Conservation (phyloP, 35 echinoderm and acorn worm genomes). For the Ophioderma brevispina region DNA sequence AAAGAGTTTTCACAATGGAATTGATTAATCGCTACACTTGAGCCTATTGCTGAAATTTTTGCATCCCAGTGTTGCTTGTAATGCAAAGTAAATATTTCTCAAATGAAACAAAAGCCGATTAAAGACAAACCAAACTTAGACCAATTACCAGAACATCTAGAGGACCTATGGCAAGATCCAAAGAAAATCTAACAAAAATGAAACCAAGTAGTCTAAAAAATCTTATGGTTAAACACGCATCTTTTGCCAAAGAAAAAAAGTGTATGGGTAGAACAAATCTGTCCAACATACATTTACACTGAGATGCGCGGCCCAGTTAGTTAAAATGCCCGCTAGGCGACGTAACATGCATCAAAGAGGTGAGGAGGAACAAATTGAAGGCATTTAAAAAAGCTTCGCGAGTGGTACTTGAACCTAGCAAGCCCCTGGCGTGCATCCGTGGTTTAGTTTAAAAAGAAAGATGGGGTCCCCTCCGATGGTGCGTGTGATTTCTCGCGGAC, state of each 20-base stretch:
- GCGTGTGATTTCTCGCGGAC: constrained; percentile 46
- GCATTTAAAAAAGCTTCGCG: constrained; percentile 23
- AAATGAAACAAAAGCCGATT: background rate
- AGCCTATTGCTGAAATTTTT: background rate
- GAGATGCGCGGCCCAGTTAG: background rate
- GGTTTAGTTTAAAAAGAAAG: constrained; percentile 55
- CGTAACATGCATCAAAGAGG: constrained; percentile 53
- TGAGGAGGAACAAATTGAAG: constrained; percentile 51
- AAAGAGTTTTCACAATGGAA: background rate
- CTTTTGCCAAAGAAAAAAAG: background rate
- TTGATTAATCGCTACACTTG: background rate
- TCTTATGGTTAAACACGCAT: background rate
- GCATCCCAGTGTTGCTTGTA: background rate
- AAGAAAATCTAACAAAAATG: background rate
- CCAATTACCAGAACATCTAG: background rate
- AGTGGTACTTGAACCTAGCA: constrained; percentile 27
- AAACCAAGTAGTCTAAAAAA: background rate
- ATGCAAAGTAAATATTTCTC: background rate
- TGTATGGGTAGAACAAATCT: background rate
- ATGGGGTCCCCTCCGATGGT: constrained; percentile 16
- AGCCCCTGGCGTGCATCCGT: constrained; percentile 65
- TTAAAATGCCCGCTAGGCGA: constrained; percentile 31
- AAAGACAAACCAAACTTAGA: background rate
- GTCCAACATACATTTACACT: constrained; percentile 17
- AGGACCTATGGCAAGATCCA: background rate